Evolutionary conservation across 2,113 vertebrate genomes (phyloP).

Genomic region (Leucoraja erinaceus): DNA sequence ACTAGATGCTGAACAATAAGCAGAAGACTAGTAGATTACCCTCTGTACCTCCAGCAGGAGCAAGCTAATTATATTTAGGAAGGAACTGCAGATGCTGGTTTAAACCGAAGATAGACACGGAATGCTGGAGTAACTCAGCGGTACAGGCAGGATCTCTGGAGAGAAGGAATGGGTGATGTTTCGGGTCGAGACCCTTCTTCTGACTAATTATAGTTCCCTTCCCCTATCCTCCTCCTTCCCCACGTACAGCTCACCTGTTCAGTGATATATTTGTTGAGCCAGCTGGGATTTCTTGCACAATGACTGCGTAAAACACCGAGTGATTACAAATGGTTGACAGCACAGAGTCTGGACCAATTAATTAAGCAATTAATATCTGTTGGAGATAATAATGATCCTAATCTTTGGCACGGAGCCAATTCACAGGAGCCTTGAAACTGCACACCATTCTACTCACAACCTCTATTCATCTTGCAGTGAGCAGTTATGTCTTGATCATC

Average conservation of each 20-base stretch:
- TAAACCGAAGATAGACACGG: no score
- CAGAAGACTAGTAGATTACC: neutral
- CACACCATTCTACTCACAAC: neutral
- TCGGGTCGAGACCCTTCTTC: no score
- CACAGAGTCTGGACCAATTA: neutral
- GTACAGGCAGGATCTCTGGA: no score
- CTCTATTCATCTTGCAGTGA: neutral
- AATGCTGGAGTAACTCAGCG: no score
- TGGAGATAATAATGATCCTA: neutral
- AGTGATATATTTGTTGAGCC: neutral
- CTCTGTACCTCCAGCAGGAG: neutral
- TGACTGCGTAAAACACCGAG: neutral
- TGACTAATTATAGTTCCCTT: neutral
- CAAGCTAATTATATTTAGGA: no score
- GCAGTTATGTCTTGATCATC: neutral
- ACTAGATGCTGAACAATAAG: neutral
- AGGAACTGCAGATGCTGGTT: no score
- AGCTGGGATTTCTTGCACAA: neutral
- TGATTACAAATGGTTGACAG: neutral
- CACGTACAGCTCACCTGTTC: neutral
- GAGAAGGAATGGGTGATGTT: no score
- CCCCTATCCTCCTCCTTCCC: no score
- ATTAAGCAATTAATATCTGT: neutral
- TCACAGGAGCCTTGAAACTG: neutral
- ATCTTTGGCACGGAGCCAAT: neutral